Evolutionary conservation across 2,888 invertebrate species (phyloP).

Genomic region (Chesias legatella): DNA sequence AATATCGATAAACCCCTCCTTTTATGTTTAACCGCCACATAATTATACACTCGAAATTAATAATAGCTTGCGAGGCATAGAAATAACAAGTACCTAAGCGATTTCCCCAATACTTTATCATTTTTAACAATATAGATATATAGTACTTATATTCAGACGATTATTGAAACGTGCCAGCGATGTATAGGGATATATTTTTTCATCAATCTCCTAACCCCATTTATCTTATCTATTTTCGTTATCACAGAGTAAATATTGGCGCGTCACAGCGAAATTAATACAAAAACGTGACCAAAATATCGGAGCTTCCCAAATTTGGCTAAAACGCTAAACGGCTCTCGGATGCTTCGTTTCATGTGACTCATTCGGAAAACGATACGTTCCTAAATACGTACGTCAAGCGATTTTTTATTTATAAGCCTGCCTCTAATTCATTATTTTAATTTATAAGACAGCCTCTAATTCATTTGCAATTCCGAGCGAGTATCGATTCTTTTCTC

Average conservation of each 20-base stretch:
- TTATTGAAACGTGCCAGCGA: conserved; percentile 10
- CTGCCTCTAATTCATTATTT: too few relatives aligned
- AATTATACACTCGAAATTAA: conserved; percentile 12
- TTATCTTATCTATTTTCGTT: conserved; percentile 8
- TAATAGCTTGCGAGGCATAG: conserved; percentile 1
- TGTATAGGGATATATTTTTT: conserved; percentile 1
- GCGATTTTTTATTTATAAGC: conserved; percentile 2
- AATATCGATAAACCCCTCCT: conserved; percentile 9
- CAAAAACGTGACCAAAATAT: conserved; percentile 1
- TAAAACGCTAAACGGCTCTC: too few relatives aligned
- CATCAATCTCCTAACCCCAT: conserved; percentile 7
- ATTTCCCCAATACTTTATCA: not conserved
- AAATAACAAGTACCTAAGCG: not conserved
- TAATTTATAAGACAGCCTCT: too few relatives aligned
- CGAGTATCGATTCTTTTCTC: too few relatives aligned
- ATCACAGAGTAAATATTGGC: not conserved
- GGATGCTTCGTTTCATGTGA: conserved; percentile 1
- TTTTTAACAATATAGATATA: too few relatives aligned
- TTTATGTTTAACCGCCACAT: conserved; percentile 2
- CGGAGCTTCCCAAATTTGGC: too few relatives aligned
- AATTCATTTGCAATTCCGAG: not conserved
- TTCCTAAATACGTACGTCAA: conserved; percentile 3
- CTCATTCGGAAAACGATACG: conserved; percentile 1
- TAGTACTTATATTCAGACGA: not conserved
- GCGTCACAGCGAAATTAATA: not conserved